Percentiles rank a stretch among this genome's conserved stretches.
Conservation (phyloP, 2,797 vertebrate species). For the Eurystomus glaucurus region DNA sequence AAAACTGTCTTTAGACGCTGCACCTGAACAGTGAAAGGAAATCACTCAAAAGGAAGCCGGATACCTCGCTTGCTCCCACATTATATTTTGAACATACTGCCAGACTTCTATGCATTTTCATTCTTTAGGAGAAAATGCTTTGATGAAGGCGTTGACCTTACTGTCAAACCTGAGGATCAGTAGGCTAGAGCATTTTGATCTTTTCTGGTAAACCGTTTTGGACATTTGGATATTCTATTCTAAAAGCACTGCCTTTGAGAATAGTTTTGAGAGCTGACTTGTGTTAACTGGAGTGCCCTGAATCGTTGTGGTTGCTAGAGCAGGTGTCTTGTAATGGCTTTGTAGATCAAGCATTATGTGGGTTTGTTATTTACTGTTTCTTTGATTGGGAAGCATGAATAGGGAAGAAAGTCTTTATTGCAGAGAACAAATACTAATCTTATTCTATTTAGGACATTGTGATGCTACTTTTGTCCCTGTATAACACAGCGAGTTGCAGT, state of each 20-base stretch:
- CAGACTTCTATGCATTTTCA: not conserved
- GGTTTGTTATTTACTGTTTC: slow-evolving; percentile 22
- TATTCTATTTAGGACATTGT: not conserved
- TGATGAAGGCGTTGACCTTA: not conserved
- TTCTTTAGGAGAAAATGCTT: not conserved
- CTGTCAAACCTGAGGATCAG: not conserved
- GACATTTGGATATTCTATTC: not conserved
- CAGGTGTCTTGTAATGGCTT: slow-evolving; percentile 18
- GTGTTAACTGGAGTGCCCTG: not conserved
- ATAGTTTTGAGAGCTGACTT: not conserved
- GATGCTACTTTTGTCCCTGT: not conserved
- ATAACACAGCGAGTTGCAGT: not conserved
- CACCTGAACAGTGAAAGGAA: not conserved
- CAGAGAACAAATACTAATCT: slow-evolving; percentile 3
- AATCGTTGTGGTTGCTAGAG: not conserved
- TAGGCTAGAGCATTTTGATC: not conserved
- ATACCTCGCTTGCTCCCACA: not conserved
- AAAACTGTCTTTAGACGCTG: not conserved
- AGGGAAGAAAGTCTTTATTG: not conserved
- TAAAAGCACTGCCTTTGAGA: not conserved
- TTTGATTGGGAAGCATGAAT: slow-evolving; percentile 26
- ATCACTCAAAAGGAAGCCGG: not conserved
- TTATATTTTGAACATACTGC: not conserved
- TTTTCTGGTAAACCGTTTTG: not conserved
- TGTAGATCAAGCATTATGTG: not conserved